A percentile compares a stretch with the other conserved stretches of the same genome.
These are phyloP conservation scores for Mesodorylaimus sp. DNA, from an alignment of 2,888 invertebrate species.

Conservation along the genomic window DNA sequence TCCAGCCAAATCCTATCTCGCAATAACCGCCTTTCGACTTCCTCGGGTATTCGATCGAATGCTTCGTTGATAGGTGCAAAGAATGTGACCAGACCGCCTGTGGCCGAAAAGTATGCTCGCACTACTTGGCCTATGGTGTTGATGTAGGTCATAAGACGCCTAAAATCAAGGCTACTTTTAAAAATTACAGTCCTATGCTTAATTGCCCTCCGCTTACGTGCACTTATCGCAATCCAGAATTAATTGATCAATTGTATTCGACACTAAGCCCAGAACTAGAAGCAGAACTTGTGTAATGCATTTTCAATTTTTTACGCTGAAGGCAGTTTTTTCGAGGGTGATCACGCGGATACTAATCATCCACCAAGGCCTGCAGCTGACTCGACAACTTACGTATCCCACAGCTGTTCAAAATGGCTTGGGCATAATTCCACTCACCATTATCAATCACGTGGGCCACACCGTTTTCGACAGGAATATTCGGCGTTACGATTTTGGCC, in stretches of 20 bases:
- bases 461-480: conserved; percentile 30
- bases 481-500: conserved; percentile 29
- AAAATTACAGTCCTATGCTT: not conserved
- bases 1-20: conserved; percentile 29
- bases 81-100: conserved; percentile 21
- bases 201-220: not conserved
- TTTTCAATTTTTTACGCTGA: too few relatives aligned
- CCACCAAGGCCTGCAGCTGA: too few relatives aligned
- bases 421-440: conserved; percentile 27
- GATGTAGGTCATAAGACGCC: conserved; percentile 28
- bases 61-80: conserved; percentile 31
- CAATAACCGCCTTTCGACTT: conserved; percentile 26
- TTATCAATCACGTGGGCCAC: conserved; percentile 30
- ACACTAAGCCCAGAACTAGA: conserved; percentile 4
- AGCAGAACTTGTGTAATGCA: too few relatives aligned
- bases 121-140: conserved; percentile 27
- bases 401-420: conserved; percentile 26
- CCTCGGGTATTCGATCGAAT: conserved; percentile 28
- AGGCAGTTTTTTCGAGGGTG: too few relatives aligned
- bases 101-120: conserved; percentile 11
- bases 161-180: conserved; percentile 10
- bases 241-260: conserved; percentile 4
- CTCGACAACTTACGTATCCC: too few relatives aligned
- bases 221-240: not conserved
- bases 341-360: too few relatives aligned